Conservation (phyloP, 30 jellyfish, hydroid and myxozoan species). For the Aurelia sp. region DNA sequence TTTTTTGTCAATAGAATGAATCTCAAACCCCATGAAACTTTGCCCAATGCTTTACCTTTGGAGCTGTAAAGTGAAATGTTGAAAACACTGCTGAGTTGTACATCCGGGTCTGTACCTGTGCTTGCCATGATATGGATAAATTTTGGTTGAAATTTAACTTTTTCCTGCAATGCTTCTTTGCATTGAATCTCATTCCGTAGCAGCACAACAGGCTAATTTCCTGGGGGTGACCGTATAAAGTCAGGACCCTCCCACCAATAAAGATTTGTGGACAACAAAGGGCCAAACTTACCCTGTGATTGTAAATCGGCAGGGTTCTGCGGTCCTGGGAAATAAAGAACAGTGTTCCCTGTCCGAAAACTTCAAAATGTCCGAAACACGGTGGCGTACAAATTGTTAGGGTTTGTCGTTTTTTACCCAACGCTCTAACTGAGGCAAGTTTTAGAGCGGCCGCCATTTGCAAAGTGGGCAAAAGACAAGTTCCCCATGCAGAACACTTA, state of each 20-base stretch:
- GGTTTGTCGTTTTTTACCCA: slow-evolving; percentile 76
- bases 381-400: slow-evolving; percentile 54
- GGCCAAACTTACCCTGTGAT: slow-evolving; percentile 44
- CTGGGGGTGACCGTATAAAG: slow-evolving; percentile 24
- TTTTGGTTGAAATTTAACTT: slow-evolving; percentile 34
- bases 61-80: neutral
- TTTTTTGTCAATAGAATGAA: neutral
- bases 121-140: slow-evolving; percentile 41
- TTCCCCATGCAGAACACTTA: too few species aligned
- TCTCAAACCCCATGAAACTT: neutral
- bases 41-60: neutral
- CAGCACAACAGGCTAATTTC: slow-evolving; percentile 40
- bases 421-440: too few species aligned
- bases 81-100: neutral
- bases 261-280: slow-evolving; percentile 19
- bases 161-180: slow-evolving; percentile 41
- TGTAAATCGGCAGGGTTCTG: slow-evolving; percentile 61
- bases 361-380: slow-evolving; percentile 42
- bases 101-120: slow-evolving; percentile 8
- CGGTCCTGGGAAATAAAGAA: slow-evolving; percentile 49
- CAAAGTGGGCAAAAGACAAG: too few species aligned
- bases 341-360: slow-evolving; percentile 46
- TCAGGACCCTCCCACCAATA: slow-evolving; percentile 74
- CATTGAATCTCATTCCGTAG: slow-evolving; percentile 14
- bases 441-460: too few species aligned